Evolutionary conservation across 2,113 vertebrate species (phyloP), one percentile per base, ranked within the genome.

Genomic region (Ellobius talpinus): DNA sequence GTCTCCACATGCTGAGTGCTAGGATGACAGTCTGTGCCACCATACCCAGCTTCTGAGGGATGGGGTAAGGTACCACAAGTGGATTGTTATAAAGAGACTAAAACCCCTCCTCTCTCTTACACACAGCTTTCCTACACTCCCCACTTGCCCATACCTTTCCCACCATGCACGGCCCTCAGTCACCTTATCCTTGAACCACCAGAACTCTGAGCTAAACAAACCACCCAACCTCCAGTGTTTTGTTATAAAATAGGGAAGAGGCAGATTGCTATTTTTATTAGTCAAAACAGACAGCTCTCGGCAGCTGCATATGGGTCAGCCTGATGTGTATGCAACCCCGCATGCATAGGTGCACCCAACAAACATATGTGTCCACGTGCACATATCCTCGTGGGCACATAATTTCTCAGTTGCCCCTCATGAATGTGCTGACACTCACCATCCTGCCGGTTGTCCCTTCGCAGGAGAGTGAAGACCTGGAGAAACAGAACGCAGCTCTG

Each of bases 381-480:
- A 61, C 58, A 29, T 23, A 5, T 1, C 24, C 14, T 63, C 77
- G 3, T 1, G 21, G 16, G 52, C 66, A 55, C 52, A 12, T 24
- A 63, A 26, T 17, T 19, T 66, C 84, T 63, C 81, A 3, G 2
- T 11, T 52, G 88, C 47, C 29, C 55, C 61, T 74, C 86, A 63
- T 70, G 61, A 31, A 39, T 84, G 36, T 81, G 66, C 73, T 36
- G 14, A 21, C 19, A 19, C 29, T 87, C 33, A 90, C 8, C 45
- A 36, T 13, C 19, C 17, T 87, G n/a, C 33, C 2, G 0, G 9
- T 78, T 74, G 88, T 95, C 96, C 55, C 47, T 95, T 79, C 52
- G 90, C 98, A 99, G 99, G 99, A 99, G 97, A 99, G 99, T 0
- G 99, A 99, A 97, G 99, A 99, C 98, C 97, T 99, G 97, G 99